A percentile compares a stretch with the other conserved stretches of the same genome.
phyloP scores from a whole-genome alignment of 1,140 invertebrate species.

The Neodiprion fabricii region DNA sequence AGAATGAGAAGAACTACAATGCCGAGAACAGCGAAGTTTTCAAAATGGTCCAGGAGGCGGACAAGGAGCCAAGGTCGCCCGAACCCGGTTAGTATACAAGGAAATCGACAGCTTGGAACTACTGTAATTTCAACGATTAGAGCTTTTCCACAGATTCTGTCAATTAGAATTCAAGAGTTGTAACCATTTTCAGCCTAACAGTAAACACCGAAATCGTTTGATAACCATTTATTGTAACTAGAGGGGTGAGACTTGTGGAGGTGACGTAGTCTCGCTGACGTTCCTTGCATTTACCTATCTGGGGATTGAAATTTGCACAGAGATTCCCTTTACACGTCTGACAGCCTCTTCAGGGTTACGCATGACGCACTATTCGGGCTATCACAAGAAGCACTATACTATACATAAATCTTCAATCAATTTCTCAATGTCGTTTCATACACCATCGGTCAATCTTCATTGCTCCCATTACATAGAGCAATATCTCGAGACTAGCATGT shows the following conservation, averaged over 20 bases:
- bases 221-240: neutral
- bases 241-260: neutral
- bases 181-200: neutral
- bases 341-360: neutral
- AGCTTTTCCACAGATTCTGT: too few species aligned
- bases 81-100: conserved; percentile 68
- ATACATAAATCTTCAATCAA: too few species aligned
- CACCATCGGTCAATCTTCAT: neutral
- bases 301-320: neutral
- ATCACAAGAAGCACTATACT: too few species aligned
- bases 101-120: neutral
- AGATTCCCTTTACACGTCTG: neutral
- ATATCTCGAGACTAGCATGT: too few species aligned
- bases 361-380: neutral
- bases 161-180: neutral
- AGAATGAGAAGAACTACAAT: conserved; percentile 90
- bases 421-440: neutral
- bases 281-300: neutral
- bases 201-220: neutral
- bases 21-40: conserved; percentile 88
- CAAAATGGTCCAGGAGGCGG: conserved; percentile 90
- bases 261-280: neutral
- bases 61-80: conserved; percentile 79
- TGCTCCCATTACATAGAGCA: neutral
- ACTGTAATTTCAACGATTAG: neutral